These are phyloP conservation scores for Tokudaia tokunoshimensis DNA, from an alignment of 2,797 vertebrate genomes.

Conservation along the genomic window DNA sequence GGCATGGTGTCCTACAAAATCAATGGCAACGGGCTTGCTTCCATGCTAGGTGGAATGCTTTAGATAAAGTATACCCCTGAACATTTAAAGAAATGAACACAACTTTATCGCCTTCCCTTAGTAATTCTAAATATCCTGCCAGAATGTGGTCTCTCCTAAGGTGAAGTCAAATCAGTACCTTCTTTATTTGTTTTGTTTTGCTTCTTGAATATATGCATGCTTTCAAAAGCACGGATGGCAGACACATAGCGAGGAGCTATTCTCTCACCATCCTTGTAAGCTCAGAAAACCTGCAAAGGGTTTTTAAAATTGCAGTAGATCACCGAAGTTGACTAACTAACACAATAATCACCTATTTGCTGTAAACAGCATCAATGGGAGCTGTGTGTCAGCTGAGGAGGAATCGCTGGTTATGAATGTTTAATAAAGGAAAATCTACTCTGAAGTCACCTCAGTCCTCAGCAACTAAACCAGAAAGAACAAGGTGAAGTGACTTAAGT, in stretches of 20 bases:
- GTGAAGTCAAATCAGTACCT: neutral
- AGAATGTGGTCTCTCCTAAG: neutral
- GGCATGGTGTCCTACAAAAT: neutral
- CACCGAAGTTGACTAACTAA: neutral
- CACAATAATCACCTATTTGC: neutral
- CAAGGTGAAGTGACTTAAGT: slow-evolving; percentile 3
- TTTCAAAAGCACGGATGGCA: slow-evolving; percentile 24
- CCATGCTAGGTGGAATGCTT: neutral
- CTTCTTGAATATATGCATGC: neutral
- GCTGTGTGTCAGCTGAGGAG: neutral
- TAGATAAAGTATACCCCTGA: neutral
- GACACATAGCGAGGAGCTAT: neutral
- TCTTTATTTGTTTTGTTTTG: neutral
- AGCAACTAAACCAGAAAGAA: neutral
- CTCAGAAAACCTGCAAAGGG: slow-evolving; percentile 4
- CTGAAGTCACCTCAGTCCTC: slow-evolving; percentile 7
- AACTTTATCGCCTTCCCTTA: neutral
- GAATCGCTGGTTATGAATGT: neutral
- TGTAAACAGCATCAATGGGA: neutral
- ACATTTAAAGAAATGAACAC: slow-evolving; percentile 23
- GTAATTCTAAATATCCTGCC: slow-evolving; percentile 5
- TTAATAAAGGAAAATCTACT: neutral
- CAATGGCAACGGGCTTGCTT: neutral
- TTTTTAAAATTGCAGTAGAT: neutral
- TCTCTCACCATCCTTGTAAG: neutral